A percentile compares a stretch with the other conserved stretches of the same genome.
These are phyloP conservation scores for Heterotilapia buettikoferi DNA, from an alignment of 2,113 vertebrate species.

Conservation along the genomic window DNA sequence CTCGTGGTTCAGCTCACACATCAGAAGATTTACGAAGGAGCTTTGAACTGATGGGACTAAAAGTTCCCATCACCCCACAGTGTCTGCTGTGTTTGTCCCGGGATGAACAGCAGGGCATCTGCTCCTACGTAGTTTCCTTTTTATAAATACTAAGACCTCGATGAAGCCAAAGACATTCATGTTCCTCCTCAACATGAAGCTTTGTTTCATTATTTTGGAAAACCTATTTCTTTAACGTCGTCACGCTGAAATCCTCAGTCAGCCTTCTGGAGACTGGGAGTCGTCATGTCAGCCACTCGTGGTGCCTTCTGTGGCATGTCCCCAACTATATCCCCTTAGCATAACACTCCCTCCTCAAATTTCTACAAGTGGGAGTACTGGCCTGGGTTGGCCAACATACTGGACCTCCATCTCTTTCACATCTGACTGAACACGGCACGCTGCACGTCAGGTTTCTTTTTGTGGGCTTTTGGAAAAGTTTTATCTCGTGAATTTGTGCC, in stretches of 20 bases:
- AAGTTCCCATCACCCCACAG: background rate
- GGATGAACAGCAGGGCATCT: background rate
- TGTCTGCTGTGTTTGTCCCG: background rate
- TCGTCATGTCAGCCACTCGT: background rate
- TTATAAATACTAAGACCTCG: background rate
- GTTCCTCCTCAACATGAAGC: background rate
- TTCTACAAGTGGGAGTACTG: background rate
- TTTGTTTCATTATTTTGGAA: background rate
- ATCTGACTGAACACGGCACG: background rate
- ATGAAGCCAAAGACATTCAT: background rate
- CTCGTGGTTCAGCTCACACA: background rate
- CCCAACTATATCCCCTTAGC: background rate
- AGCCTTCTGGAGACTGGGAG: background rate
- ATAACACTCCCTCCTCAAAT: background rate
- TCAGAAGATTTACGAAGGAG: background rate
- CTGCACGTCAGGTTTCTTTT: background rate
- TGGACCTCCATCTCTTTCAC: background rate
- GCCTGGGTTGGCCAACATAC: background rate
- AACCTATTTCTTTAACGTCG: background rate
- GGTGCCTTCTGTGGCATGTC: background rate
- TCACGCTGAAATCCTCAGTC: background rate
- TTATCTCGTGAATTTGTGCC: background rate
- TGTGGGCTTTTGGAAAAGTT: background rate
- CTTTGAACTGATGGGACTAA: background rate
- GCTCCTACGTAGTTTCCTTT: background rate